Evolutionary conservation across 2,797 vertebrate species (phyloP), one percentile per base, ranked within the genome.

Genomic region (Lacerta bilineata): DNA sequence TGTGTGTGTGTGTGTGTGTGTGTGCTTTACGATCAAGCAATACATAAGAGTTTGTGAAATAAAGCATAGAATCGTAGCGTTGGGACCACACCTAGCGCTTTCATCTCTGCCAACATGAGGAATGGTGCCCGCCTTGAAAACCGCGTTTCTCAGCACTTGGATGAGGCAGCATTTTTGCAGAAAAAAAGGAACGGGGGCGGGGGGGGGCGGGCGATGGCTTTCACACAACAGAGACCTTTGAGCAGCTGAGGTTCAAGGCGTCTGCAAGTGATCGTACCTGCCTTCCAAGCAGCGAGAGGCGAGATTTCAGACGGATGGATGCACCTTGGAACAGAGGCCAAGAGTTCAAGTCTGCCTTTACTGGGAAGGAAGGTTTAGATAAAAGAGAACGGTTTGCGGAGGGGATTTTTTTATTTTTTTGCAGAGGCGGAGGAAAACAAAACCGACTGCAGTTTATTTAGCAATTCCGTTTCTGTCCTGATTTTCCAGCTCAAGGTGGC

Each of bases 221-320:
- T 78, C 76, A 9, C 46, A n/a, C 46, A 55, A 8, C 27, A 1
- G 76, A 25, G 13, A n/a, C 46, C 46, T 8, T 7, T 55, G 27
- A 27, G 43, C 6, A 15, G 13, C 3, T 2, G 27, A 4, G 1
- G 3, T n/a, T 17, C 3, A 11, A 78, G 6, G 61, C 1, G 1
- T 64, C 61, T 5, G 1, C 15, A 61, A 18, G 20, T 23, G 1
- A 4, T 3, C 17, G 5, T 64, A 68, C n/a, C 27, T 78, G 27
- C 27, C 76, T 55, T 15, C 50, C 3, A 3, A 55, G 76, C 17
- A 50, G 11, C 18, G 23, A n/a, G 29, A 50, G 5, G 29, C 7
- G 8, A n/a, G 29, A 8, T 66, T 81, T 81, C 23, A 27, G 23
- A 27, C 8, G 1, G 15, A 27, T 8, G 1, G 15, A 3, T 46